Evolutionary conservation across 2,113 vertebrate genomes (phyloP), one percentile per base, ranked within the genome.

Genomic region (Anolis carolinensis): DNA sequence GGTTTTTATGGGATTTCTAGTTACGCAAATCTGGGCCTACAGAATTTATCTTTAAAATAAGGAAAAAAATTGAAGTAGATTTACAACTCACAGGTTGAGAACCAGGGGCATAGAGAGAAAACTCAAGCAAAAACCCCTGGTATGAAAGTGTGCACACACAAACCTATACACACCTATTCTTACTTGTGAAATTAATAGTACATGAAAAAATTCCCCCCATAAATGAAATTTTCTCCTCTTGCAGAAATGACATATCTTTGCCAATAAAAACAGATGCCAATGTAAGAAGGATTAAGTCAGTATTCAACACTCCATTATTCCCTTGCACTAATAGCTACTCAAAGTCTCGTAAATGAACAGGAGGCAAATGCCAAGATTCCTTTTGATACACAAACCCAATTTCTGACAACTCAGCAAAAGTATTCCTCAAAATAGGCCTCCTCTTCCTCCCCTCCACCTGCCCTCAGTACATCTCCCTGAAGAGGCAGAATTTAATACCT

Each of bases 401-500:
- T 74, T 23, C 71, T 48, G 23, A 11, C 39, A 65, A 36, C 79
- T 81, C 79, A 81, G 79, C 85, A 75, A 39, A 34, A 65, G 34
- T 13, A 72, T 32, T 55, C 25, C n/a, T 21, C 55, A 59, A 72
- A 63, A 68, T 52, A 72, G 30, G 21, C 30, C 18, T 68, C 62
- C 7, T 7, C 3, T 39, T 11, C 16, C 21, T 1, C 79, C 39
- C 73, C 36, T 7, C 14, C 68, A 16, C 78, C n/a, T 81, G n/a
- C 55, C 79, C 50, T 86, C n/a, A 36, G 59, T 50, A 74, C 39
- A 86, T 75, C 70, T 39, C 36, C 55, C 78, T 81, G 59, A 86
- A 81, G 85, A 86, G 59, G 59, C 85, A 67, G 59, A 86, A 86
- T 86, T 86, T 86, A 86, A 86, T 86, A 86, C 71, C 71, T 81